Conservation (phyloP, 1,140 invertebrate genomes). For the Hesperophylax magnus region DNA sequence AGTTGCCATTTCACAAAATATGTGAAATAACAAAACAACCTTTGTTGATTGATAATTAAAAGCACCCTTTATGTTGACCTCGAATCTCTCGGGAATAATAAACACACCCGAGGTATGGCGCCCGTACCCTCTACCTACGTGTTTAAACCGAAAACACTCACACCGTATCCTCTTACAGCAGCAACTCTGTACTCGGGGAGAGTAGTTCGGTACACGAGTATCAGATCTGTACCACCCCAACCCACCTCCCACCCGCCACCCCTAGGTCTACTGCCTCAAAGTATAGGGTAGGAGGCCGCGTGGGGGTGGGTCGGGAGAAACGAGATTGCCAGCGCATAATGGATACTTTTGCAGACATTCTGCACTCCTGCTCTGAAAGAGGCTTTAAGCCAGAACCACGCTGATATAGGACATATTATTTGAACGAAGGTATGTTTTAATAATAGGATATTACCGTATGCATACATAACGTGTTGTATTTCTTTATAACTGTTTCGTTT, state of each 20-base stretch:
- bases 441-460: too few species aligned
- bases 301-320: too few species aligned
- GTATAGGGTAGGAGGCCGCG: too few species aligned
- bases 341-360: neutral
- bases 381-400: too few species aligned
- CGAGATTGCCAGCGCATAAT: neutral
- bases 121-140: neutral
- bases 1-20: too few species aligned
- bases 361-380: neutral
- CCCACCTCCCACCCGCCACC: neutral
- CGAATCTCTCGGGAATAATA: neutral
- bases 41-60: too few species aligned
- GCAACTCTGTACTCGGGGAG: neutral
- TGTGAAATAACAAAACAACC: too few species aligned
- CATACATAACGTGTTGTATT: too few species aligned
- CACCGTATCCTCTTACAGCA: neutral
- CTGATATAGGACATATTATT: too few species aligned
- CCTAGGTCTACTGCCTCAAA: neutral
- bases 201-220: neutral
- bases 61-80: neutral
- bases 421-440: too few species aligned
- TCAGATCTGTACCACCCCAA: neutral
- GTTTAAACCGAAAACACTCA: neutral
- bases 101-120: neutral
- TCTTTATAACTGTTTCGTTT: too few species aligned